Conservation (phyloP, 2,113 vertebrate genomes). For the Tachuris rubrigastra region DNA sequence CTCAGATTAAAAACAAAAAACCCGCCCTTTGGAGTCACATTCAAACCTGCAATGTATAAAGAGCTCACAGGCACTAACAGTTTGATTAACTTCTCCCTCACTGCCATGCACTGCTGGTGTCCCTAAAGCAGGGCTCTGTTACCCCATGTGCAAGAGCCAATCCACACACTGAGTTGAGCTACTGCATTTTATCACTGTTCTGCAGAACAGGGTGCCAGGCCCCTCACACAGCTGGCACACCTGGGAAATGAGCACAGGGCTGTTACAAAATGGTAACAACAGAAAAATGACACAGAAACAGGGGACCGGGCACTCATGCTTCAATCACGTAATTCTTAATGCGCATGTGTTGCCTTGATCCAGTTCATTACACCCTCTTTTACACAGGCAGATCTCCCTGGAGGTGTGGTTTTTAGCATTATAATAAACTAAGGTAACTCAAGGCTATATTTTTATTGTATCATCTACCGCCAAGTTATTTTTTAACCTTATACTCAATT, state of each 20-base stretch:
- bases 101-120: not conserved
- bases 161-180: fast-evolving
- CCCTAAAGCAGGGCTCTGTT: not conserved
- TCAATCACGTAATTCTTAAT: not conserved
- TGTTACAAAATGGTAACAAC: not conserved
- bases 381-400: not conserved
- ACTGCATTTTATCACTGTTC: not conserved
- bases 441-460: not conserved
- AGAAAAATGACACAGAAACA: not conserved
- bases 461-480: not conserved
- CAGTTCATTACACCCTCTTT: not conserved
- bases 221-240: not conserved
- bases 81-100: not conserved
- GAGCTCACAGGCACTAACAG: not conserved
- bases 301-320: not conserved
- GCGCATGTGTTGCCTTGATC: not conserved
- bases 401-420: not conserved
- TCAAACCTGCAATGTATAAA: not conserved
- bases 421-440: not conserved
- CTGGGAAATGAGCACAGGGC: not conserved
- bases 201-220: not conserved
- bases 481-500: not conserved
- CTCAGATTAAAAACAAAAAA: not conserved
- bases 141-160: fast-evolving
- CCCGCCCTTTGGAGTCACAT: not conserved